Percentiles rank a stretch among this genome's conserved stretches.
Evolutionary conservation across 2,113 vertebrate species (phyloP).

Genomic region (Taurulus bubalis): DNA sequence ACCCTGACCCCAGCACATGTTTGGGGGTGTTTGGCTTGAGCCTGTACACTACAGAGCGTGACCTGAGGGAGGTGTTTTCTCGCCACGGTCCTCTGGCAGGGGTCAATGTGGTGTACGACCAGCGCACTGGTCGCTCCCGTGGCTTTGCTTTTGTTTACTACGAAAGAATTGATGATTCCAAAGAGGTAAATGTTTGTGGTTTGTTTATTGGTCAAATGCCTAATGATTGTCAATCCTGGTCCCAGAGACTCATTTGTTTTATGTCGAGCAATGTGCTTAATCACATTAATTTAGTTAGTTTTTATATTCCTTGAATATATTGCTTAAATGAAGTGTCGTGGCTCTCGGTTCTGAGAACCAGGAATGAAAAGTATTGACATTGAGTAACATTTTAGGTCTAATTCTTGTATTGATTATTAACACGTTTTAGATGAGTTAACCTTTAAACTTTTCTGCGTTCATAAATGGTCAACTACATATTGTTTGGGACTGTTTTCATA

Average conservation of each 20-base stretch:
- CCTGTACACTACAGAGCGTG: constrained; percentile 94
- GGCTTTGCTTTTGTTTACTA: constrained; percentile 97
- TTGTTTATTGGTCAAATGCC: not conserved
- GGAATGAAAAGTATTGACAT: not conserved
- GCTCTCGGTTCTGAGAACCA: not conserved
- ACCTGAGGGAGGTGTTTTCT: constrained; percentile 95
- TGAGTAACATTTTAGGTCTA: not conserved
- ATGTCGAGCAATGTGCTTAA: not conserved
- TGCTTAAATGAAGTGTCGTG: not conserved
- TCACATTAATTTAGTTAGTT: not conserved
- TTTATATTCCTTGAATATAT: not conserved
- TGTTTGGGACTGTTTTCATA: not conserved
- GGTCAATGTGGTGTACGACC: constrained; percentile 95
- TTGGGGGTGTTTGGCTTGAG: constrained; percentile 96
- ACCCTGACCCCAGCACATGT: constrained; percentile 94
- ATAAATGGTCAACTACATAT: not conserved
- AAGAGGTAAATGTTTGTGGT: constrained; percentile 84
- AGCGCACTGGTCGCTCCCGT: constrained; percentile 92
- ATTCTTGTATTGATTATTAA: not conserved
- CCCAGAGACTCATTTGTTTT: not conserved
- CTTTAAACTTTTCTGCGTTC: not conserved
- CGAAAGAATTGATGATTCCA: constrained; percentile 93
- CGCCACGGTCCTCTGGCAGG: constrained; percentile 91
- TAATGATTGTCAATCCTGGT: not conserved
- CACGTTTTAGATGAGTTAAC: not conserved